Percentiles rank a stretch among this genome's conserved stretches.
Evolutionary conservation across 1,140 invertebrate genomes (phyloP).

Genomic region (Adoxophyes honmai): DNA sequence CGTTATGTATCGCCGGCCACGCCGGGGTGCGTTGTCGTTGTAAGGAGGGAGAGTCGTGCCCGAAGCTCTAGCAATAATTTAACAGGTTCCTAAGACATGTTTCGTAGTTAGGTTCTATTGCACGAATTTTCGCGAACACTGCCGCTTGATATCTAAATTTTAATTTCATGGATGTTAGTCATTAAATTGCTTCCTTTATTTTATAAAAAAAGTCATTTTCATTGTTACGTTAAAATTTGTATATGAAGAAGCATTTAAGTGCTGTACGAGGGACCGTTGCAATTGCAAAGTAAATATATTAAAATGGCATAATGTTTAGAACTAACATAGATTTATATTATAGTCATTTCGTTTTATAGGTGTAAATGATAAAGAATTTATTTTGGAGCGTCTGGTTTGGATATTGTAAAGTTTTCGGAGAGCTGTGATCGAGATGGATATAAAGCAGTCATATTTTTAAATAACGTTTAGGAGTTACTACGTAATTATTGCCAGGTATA

Average conservation of each 20-base stretch:
- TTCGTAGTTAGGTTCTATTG: slow-evolving; percentile 75
- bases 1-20: slow-evolving; percentile 53
- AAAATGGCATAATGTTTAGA: slow-evolving; percentile 76
- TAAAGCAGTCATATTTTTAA: slow-evolving; percentile 76
- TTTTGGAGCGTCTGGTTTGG: slow-evolving; percentile 70
- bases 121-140: slow-evolving; percentile 74
- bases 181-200: slow-evolving; percentile 56
- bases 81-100: slow-evolving; percentile 76
- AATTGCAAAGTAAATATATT: slow-evolving; percentile 75
- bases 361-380: slow-evolving; percentile 73
- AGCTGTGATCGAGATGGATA: slow-evolving; percentile 75
- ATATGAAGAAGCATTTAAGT: slow-evolving; percentile 73
- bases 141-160: slow-evolving; percentile 68
- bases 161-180: slow-evolving; percentile 54
- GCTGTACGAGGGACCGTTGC: slow-evolving; percentile 75
- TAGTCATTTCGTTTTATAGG: slow-evolving; percentile 76
- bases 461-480: slow-evolving; percentile 70
- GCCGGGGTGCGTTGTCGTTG: slow-evolving; percentile 48
- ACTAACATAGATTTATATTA: slow-evolving; percentile 70
- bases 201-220: slow-evolving; percentile 58
- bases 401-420: slow-evolving; percentile 72
- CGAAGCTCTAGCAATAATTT: slow-evolving; percentile 75
- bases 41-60: slow-evolving; percentile 47
- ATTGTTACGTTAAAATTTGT: slow-evolving; percentile 64
- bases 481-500: slow-evolving; percentile 50